Conservation (phyloP, 2,888 invertebrate species). For the Melinopterus prodromus region DNA sequence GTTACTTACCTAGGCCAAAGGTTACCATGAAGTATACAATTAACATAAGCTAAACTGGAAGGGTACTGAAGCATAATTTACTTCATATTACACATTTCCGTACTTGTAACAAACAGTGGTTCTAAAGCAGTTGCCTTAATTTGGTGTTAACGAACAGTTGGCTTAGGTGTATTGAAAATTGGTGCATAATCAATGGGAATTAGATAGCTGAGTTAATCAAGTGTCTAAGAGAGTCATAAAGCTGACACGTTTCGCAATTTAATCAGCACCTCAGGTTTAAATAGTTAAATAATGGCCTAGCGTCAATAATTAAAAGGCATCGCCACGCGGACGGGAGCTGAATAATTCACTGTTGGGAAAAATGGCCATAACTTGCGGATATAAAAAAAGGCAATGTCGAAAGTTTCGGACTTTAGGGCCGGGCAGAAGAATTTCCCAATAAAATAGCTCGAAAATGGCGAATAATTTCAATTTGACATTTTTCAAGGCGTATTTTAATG, state of each 20-base stretch:
- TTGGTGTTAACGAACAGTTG: background rate
- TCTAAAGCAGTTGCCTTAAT: too few relatives aligned
- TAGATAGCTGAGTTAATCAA: background rate
- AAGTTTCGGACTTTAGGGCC: slow-evolving; percentile 21
- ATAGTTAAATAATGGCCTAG: background rate
- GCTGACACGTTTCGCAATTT: background rate
- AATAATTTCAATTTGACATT: slow-evolving; percentile 25
- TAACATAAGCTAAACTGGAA: too few relatives aligned
- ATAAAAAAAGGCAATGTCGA: slow-evolving; percentile 20
- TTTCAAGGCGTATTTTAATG: slow-evolving; percentile 18
- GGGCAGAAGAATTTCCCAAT: slow-evolving; percentile 12
- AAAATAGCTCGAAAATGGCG: slow-evolving; percentile 19
- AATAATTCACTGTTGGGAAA: slow-evolving; percentile 12
- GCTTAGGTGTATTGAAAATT: background rate
- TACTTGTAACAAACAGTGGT: too few relatives aligned
- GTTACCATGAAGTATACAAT: too few relatives aligned
- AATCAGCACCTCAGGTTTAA: background rate
- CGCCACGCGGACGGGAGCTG: background rate
- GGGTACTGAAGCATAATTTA: too few relatives aligned
- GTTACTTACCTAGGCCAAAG: too few relatives aligned
- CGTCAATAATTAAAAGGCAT: background rate
- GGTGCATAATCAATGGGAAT: background rate
- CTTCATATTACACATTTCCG: too few relatives aligned
- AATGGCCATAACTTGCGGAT: slow-evolving; percentile 16
- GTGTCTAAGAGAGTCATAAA: background rate